Conservation (phyloP, 2,113 vertebrate species). For the Caloenas nicobarica region DNA sequence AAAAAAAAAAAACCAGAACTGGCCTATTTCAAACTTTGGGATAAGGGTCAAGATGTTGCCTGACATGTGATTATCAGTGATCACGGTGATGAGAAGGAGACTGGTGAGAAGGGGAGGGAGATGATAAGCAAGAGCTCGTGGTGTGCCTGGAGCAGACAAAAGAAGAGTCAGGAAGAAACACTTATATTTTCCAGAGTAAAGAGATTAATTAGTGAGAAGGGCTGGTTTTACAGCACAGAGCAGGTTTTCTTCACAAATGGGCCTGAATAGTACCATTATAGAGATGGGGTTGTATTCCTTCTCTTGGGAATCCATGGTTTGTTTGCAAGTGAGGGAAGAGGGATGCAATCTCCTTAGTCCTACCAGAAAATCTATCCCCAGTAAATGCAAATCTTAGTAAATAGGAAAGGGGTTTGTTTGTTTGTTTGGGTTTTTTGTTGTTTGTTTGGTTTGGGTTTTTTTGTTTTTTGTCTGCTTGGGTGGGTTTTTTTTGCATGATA, state of each 20-base stretch:
- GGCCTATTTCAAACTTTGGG: background rate
- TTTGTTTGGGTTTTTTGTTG: background rate
- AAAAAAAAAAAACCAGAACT: background rate
- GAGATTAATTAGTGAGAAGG: background rate
- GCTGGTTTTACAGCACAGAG: background rate
- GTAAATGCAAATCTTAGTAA: background rate
- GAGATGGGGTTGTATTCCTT: background rate
- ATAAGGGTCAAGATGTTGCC: background rate
- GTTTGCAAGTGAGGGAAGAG: background rate
- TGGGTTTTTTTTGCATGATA: background rate
- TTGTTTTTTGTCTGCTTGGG: background rate
- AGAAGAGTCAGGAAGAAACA: background rate
- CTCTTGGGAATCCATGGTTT: background rate
- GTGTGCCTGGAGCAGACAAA: background rate
- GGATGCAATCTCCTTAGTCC: background rate
- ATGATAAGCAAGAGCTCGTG: background rate
- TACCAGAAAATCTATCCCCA: background rate
- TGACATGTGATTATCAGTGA: background rate
- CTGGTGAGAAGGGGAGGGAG: background rate
- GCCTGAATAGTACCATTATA: background rate
- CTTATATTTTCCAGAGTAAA: background rate
- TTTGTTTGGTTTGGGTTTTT: background rate
- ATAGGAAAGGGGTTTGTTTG: background rate
- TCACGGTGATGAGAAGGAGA: background rate
- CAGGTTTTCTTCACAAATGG: background rate